phyloP scores from a whole-genome alignment of 2,797 vertebrate species.

The Squalus acanthias region DNA sequence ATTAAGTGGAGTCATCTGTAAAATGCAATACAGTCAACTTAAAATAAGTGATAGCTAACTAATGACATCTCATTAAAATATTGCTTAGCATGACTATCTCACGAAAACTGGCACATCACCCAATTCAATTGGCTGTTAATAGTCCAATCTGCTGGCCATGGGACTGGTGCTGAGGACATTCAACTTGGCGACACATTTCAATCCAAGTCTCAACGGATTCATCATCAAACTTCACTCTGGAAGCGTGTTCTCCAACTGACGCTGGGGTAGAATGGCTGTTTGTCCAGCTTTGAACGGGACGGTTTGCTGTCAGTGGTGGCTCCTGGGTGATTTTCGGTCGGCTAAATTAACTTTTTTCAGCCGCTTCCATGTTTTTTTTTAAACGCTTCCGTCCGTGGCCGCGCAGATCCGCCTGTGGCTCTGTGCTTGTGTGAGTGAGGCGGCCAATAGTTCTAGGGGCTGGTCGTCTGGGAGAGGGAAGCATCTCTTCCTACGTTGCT shows the following conservation, averaged over 20 bases:
- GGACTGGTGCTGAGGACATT: background rate
- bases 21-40: background rate
- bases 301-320: background rate
- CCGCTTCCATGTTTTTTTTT: background rate
- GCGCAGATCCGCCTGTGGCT: background rate
- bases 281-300: too few species aligned
- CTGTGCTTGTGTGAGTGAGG: background rate
- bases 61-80: background rate
- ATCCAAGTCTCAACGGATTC: background rate
- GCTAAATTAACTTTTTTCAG: background rate
- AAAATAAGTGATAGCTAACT: background rate
- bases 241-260: background rate
- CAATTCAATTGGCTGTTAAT: background rate
- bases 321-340: background rate
- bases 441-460: background rate
- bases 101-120: background rate
- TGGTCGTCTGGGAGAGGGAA: background rate
- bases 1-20: background rate
- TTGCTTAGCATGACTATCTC: background rate
- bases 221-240: background rate
- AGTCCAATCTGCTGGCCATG: background rate
- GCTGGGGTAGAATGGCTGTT: background rate
- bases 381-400: background rate
- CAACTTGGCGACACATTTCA: background rate
- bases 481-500: background rate